Percentiles rank a stretch among this genome's conserved stretches.
Evolutionary conservation across 2,888 invertebrate species (phyloP).

Genomic region (Ditula angustiorana): DNA sequence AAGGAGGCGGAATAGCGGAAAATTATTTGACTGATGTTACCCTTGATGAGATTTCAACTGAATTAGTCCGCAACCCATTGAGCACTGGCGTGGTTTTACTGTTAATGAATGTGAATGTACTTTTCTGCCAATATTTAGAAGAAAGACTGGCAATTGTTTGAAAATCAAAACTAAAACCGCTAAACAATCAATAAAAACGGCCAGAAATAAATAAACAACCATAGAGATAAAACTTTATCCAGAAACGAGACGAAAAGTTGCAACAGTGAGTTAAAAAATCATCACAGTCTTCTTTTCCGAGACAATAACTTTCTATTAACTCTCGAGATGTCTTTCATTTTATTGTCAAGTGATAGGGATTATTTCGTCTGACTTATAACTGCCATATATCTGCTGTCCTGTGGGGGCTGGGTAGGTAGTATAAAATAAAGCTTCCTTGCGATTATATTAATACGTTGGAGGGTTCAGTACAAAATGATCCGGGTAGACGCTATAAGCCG

Average conservation of each 20-base stretch:
- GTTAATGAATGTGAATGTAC: conserved; percentile 23
- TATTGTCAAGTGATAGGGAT: conserved; percentile 83
- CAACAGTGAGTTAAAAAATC: conserved; percentile 51
- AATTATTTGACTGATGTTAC: conserved; percentile 74
- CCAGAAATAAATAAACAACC: conserved; percentile 11
- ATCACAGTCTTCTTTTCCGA: conserved; percentile 59
- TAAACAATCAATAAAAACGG: background rate
- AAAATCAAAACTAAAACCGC: background rate
- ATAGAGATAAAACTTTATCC: conserved; percentile 1
- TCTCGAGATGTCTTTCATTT: conserved; percentile 81
- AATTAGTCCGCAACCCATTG: conserved; percentile 52
- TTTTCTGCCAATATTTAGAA: background rate
- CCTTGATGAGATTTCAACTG: conserved; percentile 72
- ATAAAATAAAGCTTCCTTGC: conserved; percentile 81
- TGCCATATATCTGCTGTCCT: conserved; percentile 82
- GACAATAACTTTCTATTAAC: conserved; percentile 80
- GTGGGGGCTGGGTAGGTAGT: conserved; percentile 63
- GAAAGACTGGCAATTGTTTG: background rate
- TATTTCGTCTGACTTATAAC: conserved; percentile 85
- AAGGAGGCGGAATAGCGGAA: conserved; percentile 78
- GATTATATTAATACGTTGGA: conserved; percentile 82
- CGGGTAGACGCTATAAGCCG: conserved; percentile 71
- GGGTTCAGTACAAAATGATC: conserved; percentile 70
- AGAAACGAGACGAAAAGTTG: conserved; percentile 12
- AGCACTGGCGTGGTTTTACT: conserved; percentile 26